A percentile compares a stretch with the other conserved stretches of the same genome.
Conservation (phyloP, 1,140 invertebrate genomes). For the Procambarus clarkii region DNA sequence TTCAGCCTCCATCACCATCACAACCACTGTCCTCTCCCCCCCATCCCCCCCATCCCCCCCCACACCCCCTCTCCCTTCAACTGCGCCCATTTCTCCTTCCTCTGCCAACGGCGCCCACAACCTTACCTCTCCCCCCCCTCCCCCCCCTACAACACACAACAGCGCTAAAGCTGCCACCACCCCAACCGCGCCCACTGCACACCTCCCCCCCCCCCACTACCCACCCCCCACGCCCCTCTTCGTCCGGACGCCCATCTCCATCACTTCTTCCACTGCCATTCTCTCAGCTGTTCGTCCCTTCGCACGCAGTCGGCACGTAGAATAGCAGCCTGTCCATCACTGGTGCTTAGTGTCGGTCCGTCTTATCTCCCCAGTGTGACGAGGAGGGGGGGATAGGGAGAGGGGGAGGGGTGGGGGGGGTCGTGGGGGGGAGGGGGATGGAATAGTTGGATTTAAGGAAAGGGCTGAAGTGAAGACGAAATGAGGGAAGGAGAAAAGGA, state of each 20-base stretch:
- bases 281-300: slow-evolving; percentile 50
- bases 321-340: slow-evolving; percentile 66
- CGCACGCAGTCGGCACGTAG: slow-evolving; percentile 66
- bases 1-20: too few species aligned
- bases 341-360: slow-evolving; percentile 65
- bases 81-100: too few species aligned
- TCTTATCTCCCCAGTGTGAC: slow-evolving; percentile 65
- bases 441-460: background rate
- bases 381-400: slow-evolving; percentile 1
- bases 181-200: background rate
- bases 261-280: slow-evolving; percentile 50
- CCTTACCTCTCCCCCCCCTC: background rate
- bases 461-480: too few species aligned
- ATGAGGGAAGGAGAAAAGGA: background rate
- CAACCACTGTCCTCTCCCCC: too few species aligned
- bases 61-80: too few species aligned
- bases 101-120: too few species aligned
- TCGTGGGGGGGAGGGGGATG: background rate
- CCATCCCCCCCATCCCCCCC: too few species aligned
- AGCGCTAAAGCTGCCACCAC: background rate
- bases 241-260: slow-evolving; percentile 47
- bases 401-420: slow-evolving; percentile 1
- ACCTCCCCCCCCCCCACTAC: slow-evolving; percentile 20
- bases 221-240: slow-evolving; percentile 23
- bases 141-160: background rate